phyloP scores from a whole-genome alignment of 1,140 invertebrate species.

The Ctenoplectra terminalis region DNA sequence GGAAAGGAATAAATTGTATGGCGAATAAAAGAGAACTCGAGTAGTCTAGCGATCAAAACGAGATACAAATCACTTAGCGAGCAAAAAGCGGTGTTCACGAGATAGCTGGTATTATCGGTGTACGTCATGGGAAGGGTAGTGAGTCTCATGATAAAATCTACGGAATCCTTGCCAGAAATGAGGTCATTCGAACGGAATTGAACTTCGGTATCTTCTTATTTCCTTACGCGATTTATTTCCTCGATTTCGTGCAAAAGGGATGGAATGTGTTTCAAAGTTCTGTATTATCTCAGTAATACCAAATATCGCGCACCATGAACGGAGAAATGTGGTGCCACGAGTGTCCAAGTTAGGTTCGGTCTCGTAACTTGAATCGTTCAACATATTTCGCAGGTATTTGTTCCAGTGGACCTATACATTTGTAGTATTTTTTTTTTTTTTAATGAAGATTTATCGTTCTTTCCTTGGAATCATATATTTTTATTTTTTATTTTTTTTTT shows the following conservation, averaged over 20 bases:
- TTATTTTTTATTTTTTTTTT: too few relatives aligned
- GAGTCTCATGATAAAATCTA: conserved; percentile 13
- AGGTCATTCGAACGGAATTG: conserved; percentile 38
- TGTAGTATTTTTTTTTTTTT: not conserved
- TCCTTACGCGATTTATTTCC: conserved; percentile 40
- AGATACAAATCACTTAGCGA: not conserved
- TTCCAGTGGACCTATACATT: too few relatives aligned
- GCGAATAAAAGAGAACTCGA: not conserved
- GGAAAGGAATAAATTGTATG: not conserved
- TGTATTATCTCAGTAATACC: not conserved
- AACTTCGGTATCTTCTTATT: conserved; percentile 37
- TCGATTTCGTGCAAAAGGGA: not conserved
- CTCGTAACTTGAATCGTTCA: not conserved
- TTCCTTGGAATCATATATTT: too few relatives aligned
- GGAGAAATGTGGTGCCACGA: not conserved
- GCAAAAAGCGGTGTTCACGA: conserved; percentile 4
- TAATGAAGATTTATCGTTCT: too few relatives aligned
- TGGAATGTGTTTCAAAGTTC: not conserved
- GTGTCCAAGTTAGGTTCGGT: not conserved
- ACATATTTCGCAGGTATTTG: not conserved
- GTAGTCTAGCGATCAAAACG: not conserved
- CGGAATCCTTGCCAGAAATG: conserved; percentile 40
- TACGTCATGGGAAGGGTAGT: not conserved
- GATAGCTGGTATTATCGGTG: conserved; percentile 21
- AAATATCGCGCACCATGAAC: not conserved